phyloP scores from a whole-genome alignment of 92 coral and sea anemone species.

The Palythoa caribaeorum region DNA sequence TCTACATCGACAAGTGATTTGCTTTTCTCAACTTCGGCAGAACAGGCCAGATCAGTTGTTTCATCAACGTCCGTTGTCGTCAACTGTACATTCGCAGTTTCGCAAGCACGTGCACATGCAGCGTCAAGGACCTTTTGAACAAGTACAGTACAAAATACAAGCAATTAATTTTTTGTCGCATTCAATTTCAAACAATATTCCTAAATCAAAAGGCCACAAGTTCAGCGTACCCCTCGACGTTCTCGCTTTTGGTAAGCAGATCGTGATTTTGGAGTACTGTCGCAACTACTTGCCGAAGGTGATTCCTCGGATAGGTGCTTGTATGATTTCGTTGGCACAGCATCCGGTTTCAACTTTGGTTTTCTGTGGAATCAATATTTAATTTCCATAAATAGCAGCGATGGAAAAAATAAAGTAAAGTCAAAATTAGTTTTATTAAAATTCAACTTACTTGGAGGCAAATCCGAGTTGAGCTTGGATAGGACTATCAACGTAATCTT shows the following conservation, averaged over 20 bases:
- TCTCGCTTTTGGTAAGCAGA: conserved; percentile 27
- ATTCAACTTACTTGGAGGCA: not conserved
- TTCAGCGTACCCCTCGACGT: conserved; percentile 21
- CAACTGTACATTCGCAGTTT: too few species aligned
- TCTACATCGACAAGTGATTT: conserved; percentile 11
- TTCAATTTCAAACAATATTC: not conserved
- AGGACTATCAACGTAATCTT: too few species aligned
- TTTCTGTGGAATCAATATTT: conserved; percentile 6
- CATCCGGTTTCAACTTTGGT: conserved; percentile 33
- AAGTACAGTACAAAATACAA: not conserved
- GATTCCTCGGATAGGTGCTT: conserved; percentile 21
- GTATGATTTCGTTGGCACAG: conserved; percentile 11
- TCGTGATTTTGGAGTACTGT: conserved; percentile 10
- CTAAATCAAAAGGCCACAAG: not conserved
- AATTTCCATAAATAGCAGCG: not conserved
- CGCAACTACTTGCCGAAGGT: not conserved
- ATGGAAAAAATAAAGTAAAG: not conserved
- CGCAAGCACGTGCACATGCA: conserved; percentile 1
- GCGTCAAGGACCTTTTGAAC: conserved; percentile 22
- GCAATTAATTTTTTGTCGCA: not conserved
- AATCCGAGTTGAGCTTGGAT: not conserved
- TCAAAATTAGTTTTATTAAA: not conserved
- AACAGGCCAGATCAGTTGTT: not conserved
- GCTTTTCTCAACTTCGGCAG: not conserved
- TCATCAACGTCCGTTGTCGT: not conserved